These are phyloP conservation scores for Yponomeuta plumbellus DNA, from an alignment of 2,888 invertebrate species.

Conservation along the genomic window DNA sequence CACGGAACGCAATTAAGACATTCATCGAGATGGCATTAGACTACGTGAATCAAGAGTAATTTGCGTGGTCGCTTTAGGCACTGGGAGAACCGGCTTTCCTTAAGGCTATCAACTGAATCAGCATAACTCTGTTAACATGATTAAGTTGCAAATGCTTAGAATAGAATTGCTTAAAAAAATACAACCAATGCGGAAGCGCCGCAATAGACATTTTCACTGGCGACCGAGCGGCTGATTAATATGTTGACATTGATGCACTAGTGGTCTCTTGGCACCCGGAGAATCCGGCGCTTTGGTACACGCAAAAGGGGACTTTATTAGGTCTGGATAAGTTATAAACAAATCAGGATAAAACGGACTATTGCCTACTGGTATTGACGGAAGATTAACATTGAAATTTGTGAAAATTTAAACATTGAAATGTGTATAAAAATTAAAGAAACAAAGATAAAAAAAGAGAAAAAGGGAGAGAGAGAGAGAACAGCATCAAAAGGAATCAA, in stretches of 20 bases:
- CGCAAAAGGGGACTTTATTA: background rate
- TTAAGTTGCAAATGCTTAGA: background rate
- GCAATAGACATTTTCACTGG: background rate
- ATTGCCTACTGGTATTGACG: no score
- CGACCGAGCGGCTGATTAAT: background rate
- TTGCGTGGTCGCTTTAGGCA: background rate
- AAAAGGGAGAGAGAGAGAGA: background rate
- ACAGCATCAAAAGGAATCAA: background rate
- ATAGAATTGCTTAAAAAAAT: background rate
- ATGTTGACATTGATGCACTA: no score
- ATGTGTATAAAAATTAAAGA: no score
- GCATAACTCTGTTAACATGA: background rate
- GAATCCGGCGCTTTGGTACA: background rate
- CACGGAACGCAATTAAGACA: background rate
- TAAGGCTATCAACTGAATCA: background rate
- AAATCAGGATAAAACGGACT: background rate
- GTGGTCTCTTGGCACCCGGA: no score
- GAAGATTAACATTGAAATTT: no score
- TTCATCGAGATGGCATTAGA: background rate
- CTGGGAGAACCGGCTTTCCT: no score
- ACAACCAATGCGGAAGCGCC: background rate
- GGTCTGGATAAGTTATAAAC: background rate
- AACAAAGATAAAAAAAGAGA: no score
- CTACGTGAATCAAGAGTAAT: background rate
- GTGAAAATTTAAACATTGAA: no score